These are phyloP conservation scores for Xiphydria camelus DNA, from an alignment of 2,888 invertebrate genomes.

Conservation along the genomic window DNA sequence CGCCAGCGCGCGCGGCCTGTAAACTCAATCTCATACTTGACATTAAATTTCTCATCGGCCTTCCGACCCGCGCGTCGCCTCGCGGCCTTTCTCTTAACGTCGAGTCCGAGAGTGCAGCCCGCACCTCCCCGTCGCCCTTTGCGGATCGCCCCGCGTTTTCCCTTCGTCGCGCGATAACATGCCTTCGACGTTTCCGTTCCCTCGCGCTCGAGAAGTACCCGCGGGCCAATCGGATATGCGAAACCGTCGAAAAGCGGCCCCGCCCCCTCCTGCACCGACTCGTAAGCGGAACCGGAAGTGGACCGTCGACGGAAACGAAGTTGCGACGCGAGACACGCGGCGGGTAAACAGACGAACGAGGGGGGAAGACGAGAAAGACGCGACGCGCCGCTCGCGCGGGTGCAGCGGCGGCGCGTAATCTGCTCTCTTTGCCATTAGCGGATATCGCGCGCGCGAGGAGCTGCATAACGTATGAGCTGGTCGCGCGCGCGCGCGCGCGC, in stretches of 20 bases:
- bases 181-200: conserved; percentile 15
- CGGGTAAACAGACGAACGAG: no score
- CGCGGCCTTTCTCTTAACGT: not conserved
- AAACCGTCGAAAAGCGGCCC: no score
- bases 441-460: not conserved
- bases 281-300: no score
- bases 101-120: no score
- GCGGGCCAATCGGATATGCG: no score
- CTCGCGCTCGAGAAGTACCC: conserved; percentile 14
- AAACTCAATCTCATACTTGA: conserved; percentile 51
- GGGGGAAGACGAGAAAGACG: no score
- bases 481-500: conserved; percentile 1
- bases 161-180: conserved; percentile 15
- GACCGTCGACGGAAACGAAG: no score
- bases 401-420: conserved; percentile 4
- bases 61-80: conserved; percentile 31
- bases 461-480: conserved; percentile 3
- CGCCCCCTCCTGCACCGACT: no score
- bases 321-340: no score
- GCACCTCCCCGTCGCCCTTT: conserved; percentile 1
- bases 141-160: conserved; percentile 8
- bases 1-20: not conserved
- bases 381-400: no score
- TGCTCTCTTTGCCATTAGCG: not conserved
- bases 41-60: conserved; percentile 54